Evolutionary conservation across 2,888 invertebrate species (phyloP).

Genomic region (Laothoe populi): DNA sequence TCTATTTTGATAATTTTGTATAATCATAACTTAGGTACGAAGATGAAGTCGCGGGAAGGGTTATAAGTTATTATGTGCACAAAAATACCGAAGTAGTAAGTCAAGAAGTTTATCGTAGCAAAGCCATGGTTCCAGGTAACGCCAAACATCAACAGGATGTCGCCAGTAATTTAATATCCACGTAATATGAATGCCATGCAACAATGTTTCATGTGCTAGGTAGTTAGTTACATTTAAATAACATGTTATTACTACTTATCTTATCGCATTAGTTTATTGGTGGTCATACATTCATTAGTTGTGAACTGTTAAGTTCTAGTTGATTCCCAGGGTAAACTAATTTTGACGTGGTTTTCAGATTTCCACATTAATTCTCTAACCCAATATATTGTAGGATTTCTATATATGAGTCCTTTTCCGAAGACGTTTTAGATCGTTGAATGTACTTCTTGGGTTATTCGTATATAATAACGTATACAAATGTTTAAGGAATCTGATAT

Average conservation of each 20-base stretch:
- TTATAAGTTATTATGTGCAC: background rate
- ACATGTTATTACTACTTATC: background rate
- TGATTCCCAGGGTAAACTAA: background rate
- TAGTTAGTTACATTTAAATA: constrained; percentile 9
- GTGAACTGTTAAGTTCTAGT: background rate
- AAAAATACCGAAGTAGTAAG: constrained; percentile 7
- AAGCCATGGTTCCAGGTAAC: constrained; percentile 40
- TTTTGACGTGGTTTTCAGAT: too few species aligned
- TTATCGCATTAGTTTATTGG: background rate
- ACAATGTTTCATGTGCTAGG: constrained; percentile 27
- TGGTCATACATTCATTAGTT: background rate
- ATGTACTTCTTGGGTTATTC: too few species aligned
- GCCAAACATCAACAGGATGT: constrained; percentile 45
- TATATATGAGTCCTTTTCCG: background rate
- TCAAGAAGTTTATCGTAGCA: constrained; percentile 22
- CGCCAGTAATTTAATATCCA: constrained; percentile 42
- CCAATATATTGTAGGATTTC: too few species aligned
- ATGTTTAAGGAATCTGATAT: background rate
- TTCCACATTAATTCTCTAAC: too few species aligned
- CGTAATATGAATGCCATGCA: constrained; percentile 28
- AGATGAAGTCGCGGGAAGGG: background rate
- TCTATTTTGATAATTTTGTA: too few species aligned
- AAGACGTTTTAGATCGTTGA: background rate
- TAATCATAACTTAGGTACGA: too few species aligned
- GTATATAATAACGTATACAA: background rate